These are phyloP conservation scores for Brachirus orientalis DNA, from an alignment of 2,113 vertebrate species.

Conservation along the genomic window DNA sequence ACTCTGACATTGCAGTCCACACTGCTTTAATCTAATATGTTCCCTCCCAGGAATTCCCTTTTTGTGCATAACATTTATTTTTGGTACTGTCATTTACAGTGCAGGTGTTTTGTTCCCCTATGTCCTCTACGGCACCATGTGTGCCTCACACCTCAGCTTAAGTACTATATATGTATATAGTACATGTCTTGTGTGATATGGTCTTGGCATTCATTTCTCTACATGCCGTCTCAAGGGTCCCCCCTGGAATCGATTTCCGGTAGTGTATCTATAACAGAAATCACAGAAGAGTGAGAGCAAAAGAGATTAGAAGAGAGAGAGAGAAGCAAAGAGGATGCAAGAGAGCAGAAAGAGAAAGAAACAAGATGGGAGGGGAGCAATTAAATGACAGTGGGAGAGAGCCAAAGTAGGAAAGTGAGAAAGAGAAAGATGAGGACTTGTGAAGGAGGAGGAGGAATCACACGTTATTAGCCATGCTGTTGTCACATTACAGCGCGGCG, in stretches of 20 bases:
- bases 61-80: slow-evolving; percentile 37
- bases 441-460: slow-evolving; percentile 1
- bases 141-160: slow-evolving; percentile 35
- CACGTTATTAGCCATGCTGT: slow-evolving; percentile 60
- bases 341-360: background rate
- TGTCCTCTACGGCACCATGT: slow-evolving; percentile 24
- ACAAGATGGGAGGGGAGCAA: slow-evolving; percentile 30
- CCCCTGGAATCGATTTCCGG: slow-evolving; percentile 41
- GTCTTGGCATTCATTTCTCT: slow-evolving; percentile 37
- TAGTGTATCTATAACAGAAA: slow-evolving; percentile 39
- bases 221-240: slow-evolving; percentile 50
- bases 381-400: slow-evolving; percentile 21
- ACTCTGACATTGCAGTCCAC: background rate
- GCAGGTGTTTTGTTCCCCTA: slow-evolving; percentile 38
- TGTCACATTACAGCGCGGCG: slow-evolving; percentile 52
- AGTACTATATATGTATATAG: slow-evolving; percentile 41
- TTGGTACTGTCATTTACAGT: slow-evolving; percentile 30
- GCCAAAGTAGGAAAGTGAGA: slow-evolving; percentile 23
- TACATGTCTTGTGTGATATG: slow-evolving; percentile 37
- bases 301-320: slow-evolving; percentile 1
- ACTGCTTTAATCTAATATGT: slow-evolving; percentile 29
- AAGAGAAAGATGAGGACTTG: slow-evolving; percentile 15
- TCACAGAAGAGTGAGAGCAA: slow-evolving; percentile 14
- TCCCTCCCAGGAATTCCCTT: slow-evolving; percentile 17
- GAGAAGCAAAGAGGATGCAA: slow-evolving; percentile 15